A percentile compares a stretch with the other conserved stretches of the same genome.
Conservation (phyloP, 1,140 invertebrate genomes). For the Helicoverpa armigera region DNA sequence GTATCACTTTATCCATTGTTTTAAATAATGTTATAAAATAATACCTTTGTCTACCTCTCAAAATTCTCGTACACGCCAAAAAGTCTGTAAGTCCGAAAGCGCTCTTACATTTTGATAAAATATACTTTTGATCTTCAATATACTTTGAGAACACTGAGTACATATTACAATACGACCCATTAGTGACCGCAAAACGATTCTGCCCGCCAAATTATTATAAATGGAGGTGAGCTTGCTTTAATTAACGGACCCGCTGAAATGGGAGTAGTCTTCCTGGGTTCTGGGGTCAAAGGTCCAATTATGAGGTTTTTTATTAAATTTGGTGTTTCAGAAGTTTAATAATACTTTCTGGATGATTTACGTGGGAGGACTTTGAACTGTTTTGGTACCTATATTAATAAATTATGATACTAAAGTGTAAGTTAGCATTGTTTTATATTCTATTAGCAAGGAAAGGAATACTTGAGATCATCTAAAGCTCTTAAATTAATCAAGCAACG, state of each 20-base stretch:
- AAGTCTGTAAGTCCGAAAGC: too few species aligned
- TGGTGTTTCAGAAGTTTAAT: neutral
- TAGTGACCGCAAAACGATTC: constrained; percentile 43
- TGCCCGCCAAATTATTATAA: constrained; percentile 52
- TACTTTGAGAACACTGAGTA: neutral
- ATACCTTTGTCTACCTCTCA: too few species aligned
- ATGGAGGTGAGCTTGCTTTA: constrained; percentile 49
- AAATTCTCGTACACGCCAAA: too few species aligned
- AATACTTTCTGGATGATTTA: constrained; percentile 7
- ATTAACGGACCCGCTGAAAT: constrained; percentile 44
- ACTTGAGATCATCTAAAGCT: too few species aligned
- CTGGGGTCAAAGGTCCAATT: constrained; percentile 4
- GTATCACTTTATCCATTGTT: too few species aligned
- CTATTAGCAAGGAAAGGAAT: too few species aligned
- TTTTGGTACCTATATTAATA: too few species aligned
- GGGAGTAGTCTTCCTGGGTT: constrained; percentile 6
- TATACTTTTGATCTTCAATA: neutral
- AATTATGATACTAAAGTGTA: too few species aligned
- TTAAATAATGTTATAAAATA: too few species aligned
- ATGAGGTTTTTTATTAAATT: constrained; percentile 1
- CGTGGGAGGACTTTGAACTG: neutral
- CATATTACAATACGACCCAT: constrained; percentile 29
- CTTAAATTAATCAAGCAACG: too few species aligned
- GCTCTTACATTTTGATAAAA: neutral
- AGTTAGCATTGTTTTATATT: too few species aligned